Base-by-base conservation (phyloP, 1,140 invertebrate species). In the Scaptodrosophila lebanonensis region DNA sequence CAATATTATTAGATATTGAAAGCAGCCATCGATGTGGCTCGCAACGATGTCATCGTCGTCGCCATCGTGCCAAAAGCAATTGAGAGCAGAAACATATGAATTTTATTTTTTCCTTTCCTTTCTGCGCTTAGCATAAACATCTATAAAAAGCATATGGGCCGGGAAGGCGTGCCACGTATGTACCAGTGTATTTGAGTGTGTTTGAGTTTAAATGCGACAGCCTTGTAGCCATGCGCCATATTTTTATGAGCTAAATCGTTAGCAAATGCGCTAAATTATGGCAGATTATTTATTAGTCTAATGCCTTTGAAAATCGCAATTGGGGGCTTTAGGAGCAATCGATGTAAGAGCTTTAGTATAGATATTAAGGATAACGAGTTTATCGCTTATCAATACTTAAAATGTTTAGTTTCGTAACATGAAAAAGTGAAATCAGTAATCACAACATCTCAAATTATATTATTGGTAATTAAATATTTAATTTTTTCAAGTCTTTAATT, bases 1-100 rank as follows among this genome's bases (percentile, higher is more conserved):
- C 73, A 82, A 82, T 79, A 82, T 73, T 77, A 77, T 77, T 68
- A 73, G 68, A 79, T 77, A 77, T 77, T 77, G 73, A 77, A 77
- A 77, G 60, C 73, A 73, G 73, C 59, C 73, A 72, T 79, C 64
- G 73, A 79, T 66, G 49, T 18, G n/a, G 47, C 36, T 36, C 16
- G 30, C 61, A 51, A 45, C 52, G 49, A 49, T 49, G 61, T 49
- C 57, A 64, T 52, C 54, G 40, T 58, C 49, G 16, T 25, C 49
- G 47, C 39, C 32, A 29, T 44, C 51, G 47, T 30, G 35, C 53
- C 53, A 52, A 67, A 60, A 77, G 73, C 73, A 82, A 79, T 79
- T 70, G 65, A 79, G 66, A 69, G 75, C 75, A 79, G 73, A 75
- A 52, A 65, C 65, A 79, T 77, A 77, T 82, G 73, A 66, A 79